Evolutionary conservation across 2,113 vertebrate species (phyloP).

Genomic region (Prunella fulvescens): DNA sequence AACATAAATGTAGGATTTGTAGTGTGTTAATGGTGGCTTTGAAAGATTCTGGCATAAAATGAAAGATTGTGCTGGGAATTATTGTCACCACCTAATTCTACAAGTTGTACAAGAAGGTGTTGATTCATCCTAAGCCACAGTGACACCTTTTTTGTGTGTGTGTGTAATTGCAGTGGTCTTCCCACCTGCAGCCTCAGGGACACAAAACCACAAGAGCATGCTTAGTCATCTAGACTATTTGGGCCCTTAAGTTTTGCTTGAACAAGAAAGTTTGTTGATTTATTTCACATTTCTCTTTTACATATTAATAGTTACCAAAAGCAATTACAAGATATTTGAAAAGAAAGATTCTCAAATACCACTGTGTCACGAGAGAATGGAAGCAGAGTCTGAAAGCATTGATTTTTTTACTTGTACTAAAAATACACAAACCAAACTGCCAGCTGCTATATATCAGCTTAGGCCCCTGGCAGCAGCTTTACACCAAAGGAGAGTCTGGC

Average conservation of each 20-base stretch:
- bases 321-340: not conserved
- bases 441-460: not conserved
- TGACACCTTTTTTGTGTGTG: not conserved
- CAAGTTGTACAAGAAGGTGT: not conserved
- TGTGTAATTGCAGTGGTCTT: not conserved
- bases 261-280: not conserved
- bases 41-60: not conserved
- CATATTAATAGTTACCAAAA: not conserved
- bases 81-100: not conserved
- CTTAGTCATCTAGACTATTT: not conserved
- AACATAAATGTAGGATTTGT: not conserved
- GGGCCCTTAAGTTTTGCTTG: not conserved
- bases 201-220: not conserved
- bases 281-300: not conserved
- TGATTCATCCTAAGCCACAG: not conserved
- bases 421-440: not conserved
- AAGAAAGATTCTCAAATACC: not conserved
- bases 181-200: not conserved
- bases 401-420: not conserved
- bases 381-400: not conserved
- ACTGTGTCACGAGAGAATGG: not conserved
- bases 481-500: not conserved
- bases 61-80: not conserved
- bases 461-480: not conserved
- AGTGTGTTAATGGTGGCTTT: not conserved